phyloP scores from a whole-genome alignment of 2,113 vertebrate genomes.

The Atractosteus spatula region DNA sequence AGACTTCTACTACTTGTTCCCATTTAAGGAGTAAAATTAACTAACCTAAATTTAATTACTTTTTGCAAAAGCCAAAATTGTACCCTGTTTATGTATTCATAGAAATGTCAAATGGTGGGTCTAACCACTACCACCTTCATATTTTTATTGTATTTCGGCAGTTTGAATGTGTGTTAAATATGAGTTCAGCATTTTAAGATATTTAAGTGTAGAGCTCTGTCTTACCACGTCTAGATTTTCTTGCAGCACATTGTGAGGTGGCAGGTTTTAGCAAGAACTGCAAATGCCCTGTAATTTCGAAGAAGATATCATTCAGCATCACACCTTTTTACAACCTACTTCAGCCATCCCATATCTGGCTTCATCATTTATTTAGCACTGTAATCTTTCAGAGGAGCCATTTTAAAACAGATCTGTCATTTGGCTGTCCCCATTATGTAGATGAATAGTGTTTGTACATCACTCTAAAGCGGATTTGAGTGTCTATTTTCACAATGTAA shows the following conservation, averaged over 20 bases:
- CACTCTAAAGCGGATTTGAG: background rate
- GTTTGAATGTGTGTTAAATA: no score
- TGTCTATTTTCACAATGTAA: background rate
- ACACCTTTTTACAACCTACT: background rate
- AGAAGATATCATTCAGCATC: background rate
- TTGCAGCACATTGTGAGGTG: background rate
- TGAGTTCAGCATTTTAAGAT: no score
- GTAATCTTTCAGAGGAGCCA: background rate
- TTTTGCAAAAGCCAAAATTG: no score
- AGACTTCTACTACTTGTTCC: no score
- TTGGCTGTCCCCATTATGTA: slow-evolving; percentile 4
- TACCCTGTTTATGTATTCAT: no score
- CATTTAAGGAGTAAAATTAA: no score
- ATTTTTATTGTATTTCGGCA: no score
- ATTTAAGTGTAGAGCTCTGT: no score
- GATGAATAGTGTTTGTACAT: background rate
- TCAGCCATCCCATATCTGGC: background rate
- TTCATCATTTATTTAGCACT: slow-evolving; percentile 17
- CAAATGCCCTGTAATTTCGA: background rate
- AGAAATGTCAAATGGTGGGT: no score
- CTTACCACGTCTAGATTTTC: no score
- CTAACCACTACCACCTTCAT: no score
- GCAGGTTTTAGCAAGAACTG: background rate
- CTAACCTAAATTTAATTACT: no score
- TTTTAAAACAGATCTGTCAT: slow-evolving; percentile 21